phyloP scores from a whole-genome alignment of 1,140 invertebrate genomes.

The Melitaea cinxia region DNA sequence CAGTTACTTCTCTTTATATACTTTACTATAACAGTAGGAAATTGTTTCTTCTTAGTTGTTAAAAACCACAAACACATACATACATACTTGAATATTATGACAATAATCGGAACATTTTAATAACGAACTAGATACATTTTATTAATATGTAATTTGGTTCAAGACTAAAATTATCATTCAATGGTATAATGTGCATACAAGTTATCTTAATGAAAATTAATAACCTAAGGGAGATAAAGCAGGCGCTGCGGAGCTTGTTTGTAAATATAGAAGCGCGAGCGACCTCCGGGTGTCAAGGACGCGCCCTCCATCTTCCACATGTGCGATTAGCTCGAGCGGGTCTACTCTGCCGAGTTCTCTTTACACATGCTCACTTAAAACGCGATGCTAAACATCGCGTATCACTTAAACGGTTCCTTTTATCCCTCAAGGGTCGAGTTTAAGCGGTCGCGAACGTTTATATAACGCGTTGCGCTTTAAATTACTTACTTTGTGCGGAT shows the following conservation, averaged over 20 bases:
- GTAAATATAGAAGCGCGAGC: constrained; percentile 31
- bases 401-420: constrained; percentile 33
- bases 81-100: too few species aligned
- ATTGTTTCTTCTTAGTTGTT: neutral
- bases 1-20: constrained; percentile 1
- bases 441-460: constrained; percentile 25
- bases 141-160: neutral
- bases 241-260: constrained; percentile 23
- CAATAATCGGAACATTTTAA: neutral
- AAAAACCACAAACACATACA: neutral
- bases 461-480: constrained; percentile 25
- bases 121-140: neutral
- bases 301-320: constrained; percentile 38
- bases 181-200: constrained; percentile 3
- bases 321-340: constrained; percentile 36
- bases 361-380: constrained; percentile 34
- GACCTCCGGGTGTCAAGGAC: constrained; percentile 39
- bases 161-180: neutral
- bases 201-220: constrained; percentile 24
- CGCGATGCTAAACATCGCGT: constrained; percentile 26
- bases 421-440: constrained; percentile 30
- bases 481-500: constrained; percentile 20
- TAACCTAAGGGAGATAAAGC: constrained; percentile 18
- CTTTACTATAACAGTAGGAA: neutral
- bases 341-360: constrained; percentile 38